Evolutionary conservation across 2,113 vertebrate genomes (phyloP).

Genomic region (Castor canadensis): DNA sequence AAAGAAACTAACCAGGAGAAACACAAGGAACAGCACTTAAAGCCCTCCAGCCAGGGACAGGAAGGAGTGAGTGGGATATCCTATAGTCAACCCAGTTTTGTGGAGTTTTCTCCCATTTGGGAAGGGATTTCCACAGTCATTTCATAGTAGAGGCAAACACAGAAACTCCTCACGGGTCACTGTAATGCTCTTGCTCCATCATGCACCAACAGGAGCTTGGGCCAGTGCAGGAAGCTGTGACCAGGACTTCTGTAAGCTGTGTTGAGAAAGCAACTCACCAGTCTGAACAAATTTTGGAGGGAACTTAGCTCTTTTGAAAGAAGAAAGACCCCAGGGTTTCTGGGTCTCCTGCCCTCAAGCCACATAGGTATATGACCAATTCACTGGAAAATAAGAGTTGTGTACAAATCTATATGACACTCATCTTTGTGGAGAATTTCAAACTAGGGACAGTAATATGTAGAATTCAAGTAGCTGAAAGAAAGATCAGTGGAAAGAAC

Average conservation of each 20-base stretch:
- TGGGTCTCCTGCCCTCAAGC: neutral
- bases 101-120: neutral
- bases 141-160: neutral
- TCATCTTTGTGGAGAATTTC: neutral
- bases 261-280: neutral
- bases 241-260: neutral
- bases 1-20: neutral
- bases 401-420: neutral
- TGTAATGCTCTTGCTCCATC: neutral
- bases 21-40: neutral
- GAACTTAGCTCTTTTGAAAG: neutral
- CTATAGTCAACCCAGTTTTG: neutral
- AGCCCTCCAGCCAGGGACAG: neutral
- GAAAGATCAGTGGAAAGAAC: neutral
- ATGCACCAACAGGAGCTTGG: neutral
- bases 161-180: neutral
- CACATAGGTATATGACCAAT: neutral
- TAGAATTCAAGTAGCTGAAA: neutral
- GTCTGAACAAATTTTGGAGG: neutral
- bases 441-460: neutral
- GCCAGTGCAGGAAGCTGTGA: neutral
- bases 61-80: neutral
- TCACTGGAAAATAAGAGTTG: neutral
- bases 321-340: neutral
- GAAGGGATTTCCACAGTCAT: neutral